Percentiles rank a stretch among this genome's conserved stretches.
Evolutionary conservation across 2,888 invertebrate species (phyloP).

Genomic region (Ornithoptera alexandrae): DNA sequence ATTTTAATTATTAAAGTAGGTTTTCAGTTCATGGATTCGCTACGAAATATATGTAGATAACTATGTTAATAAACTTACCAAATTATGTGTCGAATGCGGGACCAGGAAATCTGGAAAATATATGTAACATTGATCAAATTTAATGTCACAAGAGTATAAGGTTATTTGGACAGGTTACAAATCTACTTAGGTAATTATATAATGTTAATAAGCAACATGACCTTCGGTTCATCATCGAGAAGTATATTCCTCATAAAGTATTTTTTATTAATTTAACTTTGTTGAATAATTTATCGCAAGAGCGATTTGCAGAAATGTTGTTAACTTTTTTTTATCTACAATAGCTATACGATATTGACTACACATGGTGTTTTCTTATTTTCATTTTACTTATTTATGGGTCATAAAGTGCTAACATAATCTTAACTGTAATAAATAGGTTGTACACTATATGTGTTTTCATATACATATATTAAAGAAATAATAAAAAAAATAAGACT

Average conservation of each 20-base stretch:
- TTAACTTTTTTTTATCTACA: too few relatives aligned
- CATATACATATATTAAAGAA: too few relatives aligned
- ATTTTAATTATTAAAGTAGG: constrained; percentile 3
- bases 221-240: neutral
- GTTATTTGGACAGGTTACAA: constrained; percentile 11
- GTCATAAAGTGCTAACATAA: too few relatives aligned
- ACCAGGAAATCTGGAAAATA: constrained; percentile 30
- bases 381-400: too few relatives aligned
- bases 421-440: too few relatives aligned
- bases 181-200: constrained; percentile 8
- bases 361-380: too few relatives aligned
- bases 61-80: constrained; percentile 24
- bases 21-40: constrained; percentile 11
- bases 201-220: neutral
- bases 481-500: too few relatives aligned
- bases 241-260: neutral
- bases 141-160: constrained; percentile 26
- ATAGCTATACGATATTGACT: too few relatives aligned
- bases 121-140: constrained; percentile 12
- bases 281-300: neutral
- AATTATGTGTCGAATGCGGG: constrained; percentile 23
- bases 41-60: constrained; percentile 2
- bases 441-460: too few relatives aligned
- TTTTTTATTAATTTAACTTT: neutral
- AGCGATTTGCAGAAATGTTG: too few relatives aligned